Percentiles rank a stretch among this genome's conserved stretches.
These are phyloP conservation scores for Marmota monax DNA, from an alignment of 2,113 vertebrate species.

Conservation along the genomic window DNA sequence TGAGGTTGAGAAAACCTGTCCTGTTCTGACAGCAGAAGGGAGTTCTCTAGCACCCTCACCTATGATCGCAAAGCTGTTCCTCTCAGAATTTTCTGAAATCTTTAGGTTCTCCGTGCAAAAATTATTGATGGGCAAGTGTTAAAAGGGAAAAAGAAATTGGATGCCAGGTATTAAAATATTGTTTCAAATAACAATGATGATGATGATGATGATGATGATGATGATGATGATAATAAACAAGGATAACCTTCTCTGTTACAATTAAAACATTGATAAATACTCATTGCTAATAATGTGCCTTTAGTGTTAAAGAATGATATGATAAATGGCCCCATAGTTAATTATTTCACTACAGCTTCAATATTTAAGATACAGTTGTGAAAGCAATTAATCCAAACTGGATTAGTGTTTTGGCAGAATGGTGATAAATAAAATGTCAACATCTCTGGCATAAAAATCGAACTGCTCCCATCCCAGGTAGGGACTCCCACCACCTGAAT, in stretches of 20 bases:
- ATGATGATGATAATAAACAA: neutral
- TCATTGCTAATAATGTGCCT: conserved; percentile 42
- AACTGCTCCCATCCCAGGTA: neutral
- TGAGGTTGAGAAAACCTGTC: neutral
- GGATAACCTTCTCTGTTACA: neutral
- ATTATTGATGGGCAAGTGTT: neutral
- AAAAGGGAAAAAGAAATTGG: neutral
- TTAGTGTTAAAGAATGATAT: conserved; percentile 42
- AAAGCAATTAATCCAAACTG: conserved; percentile 57
- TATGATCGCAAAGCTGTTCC: neutral
- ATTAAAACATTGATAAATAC: conserved; percentile 17
- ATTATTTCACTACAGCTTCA: conserved; percentile 51
- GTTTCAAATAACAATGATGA: conserved; percentile 3
- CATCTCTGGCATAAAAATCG: neutral
- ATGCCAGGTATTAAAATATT: neutral
- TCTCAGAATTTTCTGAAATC: neutral
- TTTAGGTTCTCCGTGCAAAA: neutral
- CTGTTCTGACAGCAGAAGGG: neutral
- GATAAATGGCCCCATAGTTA: conserved; percentile 58
- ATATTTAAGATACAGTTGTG: conserved; percentile 50
- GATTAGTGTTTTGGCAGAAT: neutral
- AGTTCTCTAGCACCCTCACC: neutral
- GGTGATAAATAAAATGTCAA: conserved; percentile 48
- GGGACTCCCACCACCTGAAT: neutral
- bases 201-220: neutral